Evolutionary conservation across 2,113 vertebrate species (phyloP).

Genomic region (Paramormyrops kingsleyae): DNA sequence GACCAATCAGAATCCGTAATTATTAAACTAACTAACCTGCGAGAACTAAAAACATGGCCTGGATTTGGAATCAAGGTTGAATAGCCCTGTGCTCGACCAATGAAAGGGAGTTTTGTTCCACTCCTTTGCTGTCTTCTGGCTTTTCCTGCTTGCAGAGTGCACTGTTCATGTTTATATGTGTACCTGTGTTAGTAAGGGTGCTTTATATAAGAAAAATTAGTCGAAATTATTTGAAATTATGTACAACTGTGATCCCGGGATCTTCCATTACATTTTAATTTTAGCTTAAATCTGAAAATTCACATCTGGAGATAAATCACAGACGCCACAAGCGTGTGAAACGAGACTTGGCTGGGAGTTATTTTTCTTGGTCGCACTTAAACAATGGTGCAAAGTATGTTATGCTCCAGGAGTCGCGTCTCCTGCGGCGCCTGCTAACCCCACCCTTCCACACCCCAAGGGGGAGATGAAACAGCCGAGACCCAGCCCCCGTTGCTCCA

Average conservation of each 20-base stretch:
- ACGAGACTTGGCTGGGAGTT: not conserved
- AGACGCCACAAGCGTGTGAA: not conserved
- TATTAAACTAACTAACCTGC: too few species aligned
- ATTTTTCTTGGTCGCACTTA: not conserved
- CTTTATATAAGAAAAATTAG: not conserved
- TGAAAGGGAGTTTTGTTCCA: not conserved
- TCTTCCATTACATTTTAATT: not conserved
- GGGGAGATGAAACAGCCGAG: not conserved
- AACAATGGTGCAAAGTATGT: not conserved
- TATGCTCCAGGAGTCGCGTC: not conserved
- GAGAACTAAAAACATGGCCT: too few species aligned
- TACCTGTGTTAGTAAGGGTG: not conserved
- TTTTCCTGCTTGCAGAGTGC: not conserved
- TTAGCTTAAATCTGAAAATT: constrained; percentile 1
- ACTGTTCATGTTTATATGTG: not conserved
- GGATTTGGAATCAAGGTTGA: too few species aligned
- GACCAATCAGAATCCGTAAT: too few species aligned
- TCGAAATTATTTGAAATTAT: not conserved
- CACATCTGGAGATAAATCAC: not conserved
- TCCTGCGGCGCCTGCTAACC: not conserved
- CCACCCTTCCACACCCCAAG: not conserved
- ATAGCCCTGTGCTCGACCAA: not conserved
- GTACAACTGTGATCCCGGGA: not conserved
- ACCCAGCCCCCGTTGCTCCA: not conserved
- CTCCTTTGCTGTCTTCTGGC: not conserved